Evolutionary conservation across 2,797 vertebrate genomes (phyloP).

Genomic region (Acipenser transmontanus): DNA sequence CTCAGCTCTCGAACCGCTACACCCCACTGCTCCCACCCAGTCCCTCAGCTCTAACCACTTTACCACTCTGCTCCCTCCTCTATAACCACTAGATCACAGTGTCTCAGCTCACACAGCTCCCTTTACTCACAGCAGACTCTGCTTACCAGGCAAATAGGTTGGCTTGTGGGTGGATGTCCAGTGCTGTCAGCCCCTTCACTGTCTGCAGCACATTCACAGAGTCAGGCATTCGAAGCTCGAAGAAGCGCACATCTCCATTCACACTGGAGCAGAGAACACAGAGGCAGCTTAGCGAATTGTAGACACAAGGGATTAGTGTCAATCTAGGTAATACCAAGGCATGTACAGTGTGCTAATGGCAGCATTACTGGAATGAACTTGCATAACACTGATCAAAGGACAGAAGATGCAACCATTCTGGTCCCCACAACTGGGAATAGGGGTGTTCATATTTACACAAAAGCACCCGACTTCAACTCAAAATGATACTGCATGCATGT

Average conservation of each 20-base stretch:
- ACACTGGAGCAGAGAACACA: slow-evolving; percentile 57
- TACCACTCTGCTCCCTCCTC: background rate
- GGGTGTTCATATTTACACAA: too few species aligned
- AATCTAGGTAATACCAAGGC: too few species aligned
- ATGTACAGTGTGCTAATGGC: too few species aligned
- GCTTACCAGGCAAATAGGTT: slow-evolving; percentile 92
- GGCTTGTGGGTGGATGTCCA: slow-evolving; percentile 94
- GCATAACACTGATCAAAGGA: too few species aligned
- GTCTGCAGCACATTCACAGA: slow-evolving; percentile 87
- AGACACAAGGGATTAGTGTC: background rate
- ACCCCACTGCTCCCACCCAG: background rate
- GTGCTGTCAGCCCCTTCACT: slow-evolving; percentile 85
- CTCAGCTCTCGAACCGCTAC: background rate
- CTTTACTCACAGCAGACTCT: background rate
- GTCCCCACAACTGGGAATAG: too few species aligned
- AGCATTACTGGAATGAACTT: too few species aligned
- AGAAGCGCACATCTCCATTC: slow-evolving; percentile 90
- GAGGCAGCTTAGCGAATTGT: background rate
- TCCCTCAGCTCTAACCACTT: background rate
- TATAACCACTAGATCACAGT: background rate
- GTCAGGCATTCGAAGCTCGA: slow-evolving; percentile 80
- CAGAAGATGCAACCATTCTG: too few species aligned
- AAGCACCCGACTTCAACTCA: too few species aligned
- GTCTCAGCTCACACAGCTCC: background rate
- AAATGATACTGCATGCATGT: too few species aligned